phyloP scores from a whole-genome alignment of 2,797 vertebrate species.

The Cynodonichthys magdalenae region DNA sequence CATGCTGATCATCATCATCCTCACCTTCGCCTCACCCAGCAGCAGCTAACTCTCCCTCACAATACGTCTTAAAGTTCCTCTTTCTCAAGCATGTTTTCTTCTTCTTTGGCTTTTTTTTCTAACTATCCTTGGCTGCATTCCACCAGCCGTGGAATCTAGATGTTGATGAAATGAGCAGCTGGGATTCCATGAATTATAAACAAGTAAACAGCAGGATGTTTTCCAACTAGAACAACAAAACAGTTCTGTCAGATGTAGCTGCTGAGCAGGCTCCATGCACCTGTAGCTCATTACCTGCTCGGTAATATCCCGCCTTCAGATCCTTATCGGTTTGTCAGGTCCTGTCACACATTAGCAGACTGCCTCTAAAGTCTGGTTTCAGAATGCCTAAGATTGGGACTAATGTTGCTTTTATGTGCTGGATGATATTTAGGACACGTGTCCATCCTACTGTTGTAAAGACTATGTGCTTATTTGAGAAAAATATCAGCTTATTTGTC shows the following conservation, averaged over 20 bases:
- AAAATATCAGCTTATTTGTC: too few species aligned
- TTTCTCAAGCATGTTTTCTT: neutral
- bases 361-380: neutral
- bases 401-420: too few species aligned
- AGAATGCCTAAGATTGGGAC: too few species aligned
- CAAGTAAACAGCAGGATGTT: slow-evolving; percentile 53
- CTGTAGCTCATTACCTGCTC: neutral
- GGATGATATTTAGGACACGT: neutral
- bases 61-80: slow-evolving; percentile 5
- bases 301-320: neutral
- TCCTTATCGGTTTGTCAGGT: neutral
- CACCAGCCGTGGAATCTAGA: slow-evolving; percentile 56
- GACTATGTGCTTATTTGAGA: too few species aligned
- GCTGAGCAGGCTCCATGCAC: neutral
- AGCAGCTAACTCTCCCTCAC: slow-evolving; percentile 28
- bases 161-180: slow-evolving; percentile 43
- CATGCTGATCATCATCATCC: slow-evolving; percentile 64
- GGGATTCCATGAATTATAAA: slow-evolving; percentile 70
- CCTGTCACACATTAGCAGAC: neutral
- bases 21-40: slow-evolving; percentile 43
- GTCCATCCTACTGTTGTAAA: too few species aligned
- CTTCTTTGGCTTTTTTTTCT: slow-evolving; percentile 37
- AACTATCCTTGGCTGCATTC: slow-evolving; percentile 46
- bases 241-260: neutral
- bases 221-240: slow-evolving; percentile 45